These are phyloP conservation scores for Hermodice carunculata DNA, from an alignment of 2,888 invertebrate genomes.

Conservation along the genomic window DNA sequence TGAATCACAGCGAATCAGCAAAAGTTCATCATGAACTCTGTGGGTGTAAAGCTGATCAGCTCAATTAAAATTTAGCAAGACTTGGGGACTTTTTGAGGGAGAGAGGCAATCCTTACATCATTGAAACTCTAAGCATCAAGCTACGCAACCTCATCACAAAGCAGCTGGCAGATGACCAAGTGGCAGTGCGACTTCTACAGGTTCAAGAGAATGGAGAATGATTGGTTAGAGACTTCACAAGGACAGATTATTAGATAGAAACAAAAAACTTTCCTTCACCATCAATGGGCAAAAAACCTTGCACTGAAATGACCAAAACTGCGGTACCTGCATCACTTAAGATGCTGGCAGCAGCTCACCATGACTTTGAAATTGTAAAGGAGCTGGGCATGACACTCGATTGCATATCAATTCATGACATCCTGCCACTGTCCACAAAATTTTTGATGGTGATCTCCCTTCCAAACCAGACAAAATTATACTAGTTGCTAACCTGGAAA, in stretches of 20 bases:
- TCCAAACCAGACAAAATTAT: too few relatives aligned
- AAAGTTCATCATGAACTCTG: background rate
- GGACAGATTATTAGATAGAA: background rate
- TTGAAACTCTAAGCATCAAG: background rate
- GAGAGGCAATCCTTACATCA: background rate
- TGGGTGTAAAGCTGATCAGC: background rate
- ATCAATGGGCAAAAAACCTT: too few relatives aligned
- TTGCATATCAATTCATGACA: too few relatives aligned
- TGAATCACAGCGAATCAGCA: background rate
- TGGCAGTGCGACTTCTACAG: background rate
- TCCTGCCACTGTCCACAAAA: too few relatives aligned
- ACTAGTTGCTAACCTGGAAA: too few relatives aligned
- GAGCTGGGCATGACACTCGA: too few relatives aligned
- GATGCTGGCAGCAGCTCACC: background rate
- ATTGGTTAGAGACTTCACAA: background rate
- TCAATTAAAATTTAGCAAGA: background rate
- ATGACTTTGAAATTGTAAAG: too few relatives aligned
- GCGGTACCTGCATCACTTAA: background rate
- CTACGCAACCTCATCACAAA: too few relatives aligned
- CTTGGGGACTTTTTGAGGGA: background rate
- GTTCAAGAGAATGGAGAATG: background rate
- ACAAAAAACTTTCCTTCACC: too few relatives aligned
- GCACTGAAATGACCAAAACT: background rate
- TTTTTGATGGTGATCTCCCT: too few relatives aligned
- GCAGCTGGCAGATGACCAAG: background rate